Percentiles rank a stretch among this genome's conserved stretches.
Conservation (phyloP, 2,888 invertebrate genomes). For the Drosophila recens region DNA sequence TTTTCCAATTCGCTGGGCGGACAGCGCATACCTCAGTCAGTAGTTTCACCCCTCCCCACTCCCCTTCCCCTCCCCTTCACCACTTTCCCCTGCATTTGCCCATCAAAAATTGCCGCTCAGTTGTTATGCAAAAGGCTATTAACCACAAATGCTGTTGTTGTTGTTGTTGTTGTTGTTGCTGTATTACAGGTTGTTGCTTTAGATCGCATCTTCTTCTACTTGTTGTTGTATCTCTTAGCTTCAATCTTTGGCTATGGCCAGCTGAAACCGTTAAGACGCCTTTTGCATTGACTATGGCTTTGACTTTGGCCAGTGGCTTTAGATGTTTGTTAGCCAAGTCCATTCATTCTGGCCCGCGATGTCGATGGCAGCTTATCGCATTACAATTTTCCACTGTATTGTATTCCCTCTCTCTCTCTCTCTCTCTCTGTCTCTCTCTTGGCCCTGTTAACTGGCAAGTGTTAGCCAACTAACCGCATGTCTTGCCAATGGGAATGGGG, state of each 20-base stretch:
- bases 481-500: conserved; percentile 35
- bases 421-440: conserved; percentile 29
- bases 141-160: conserved; percentile 48
- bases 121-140: conserved; percentile 77
- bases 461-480: conserved; percentile 38
- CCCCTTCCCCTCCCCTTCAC: neutral
- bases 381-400: conserved; percentile 42
- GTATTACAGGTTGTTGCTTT: conserved; percentile 33
- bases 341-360: conserved; percentile 36
- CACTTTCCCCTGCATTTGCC: neutral
- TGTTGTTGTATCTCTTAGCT: conserved; percentile 1
- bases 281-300: conserved; percentile 35
- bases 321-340: conserved; percentile 34
- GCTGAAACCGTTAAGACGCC: conserved; percentile 64
- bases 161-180: conserved; percentile 34
- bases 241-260: conserved; percentile 31
- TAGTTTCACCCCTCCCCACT: neutral
- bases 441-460: conserved; percentile 5
- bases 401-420: conserved; percentile 43
- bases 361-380: conserved; percentile 51
- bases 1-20: conserved; percentile 74
- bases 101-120: conserved; percentile 30
- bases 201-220: conserved; percentile 35
- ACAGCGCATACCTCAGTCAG: conserved; percentile 28
- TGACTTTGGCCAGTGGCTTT: conserved; percentile 19